Conservation (phyloP, 1,140 invertebrate species). For the Triops longicaudatus region DNA sequence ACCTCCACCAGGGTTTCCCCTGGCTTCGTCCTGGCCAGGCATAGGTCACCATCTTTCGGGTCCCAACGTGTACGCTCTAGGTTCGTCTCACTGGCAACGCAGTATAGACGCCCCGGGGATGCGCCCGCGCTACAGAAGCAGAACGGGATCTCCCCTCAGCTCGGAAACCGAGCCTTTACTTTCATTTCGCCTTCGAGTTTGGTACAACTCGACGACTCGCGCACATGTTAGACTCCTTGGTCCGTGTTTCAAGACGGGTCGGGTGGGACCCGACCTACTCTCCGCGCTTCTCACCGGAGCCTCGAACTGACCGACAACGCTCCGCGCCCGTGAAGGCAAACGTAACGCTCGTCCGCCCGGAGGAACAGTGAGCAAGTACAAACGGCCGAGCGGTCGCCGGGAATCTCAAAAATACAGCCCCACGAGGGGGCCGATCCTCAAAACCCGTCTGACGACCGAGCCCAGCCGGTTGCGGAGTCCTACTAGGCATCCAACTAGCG, state of each 20-base stretch:
- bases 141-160: slow-evolving; percentile 42
- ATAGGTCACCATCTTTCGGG: slow-evolving; percentile 53
- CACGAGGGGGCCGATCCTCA: neutral
- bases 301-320: neutral
- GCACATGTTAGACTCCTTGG: slow-evolving; percentile 79
- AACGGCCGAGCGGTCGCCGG: neutral
- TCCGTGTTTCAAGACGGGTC: slow-evolving; percentile 91
- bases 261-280: slow-evolving; percentile 41
- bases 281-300: slow-evolving; percentile 2
- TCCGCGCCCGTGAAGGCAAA: neutral
- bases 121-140: neutral
- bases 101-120: too few species aligned
- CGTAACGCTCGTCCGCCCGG: neutral
- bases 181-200: slow-evolving; percentile 57
- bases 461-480: slow-evolving; percentile 23
- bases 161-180: slow-evolving; percentile 36
- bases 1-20: slow-evolving; percentile 56
- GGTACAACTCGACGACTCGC: slow-evolving; percentile 59
- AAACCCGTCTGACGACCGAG: slow-evolving; percentile 4
- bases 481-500: slow-evolving; percentile 23
- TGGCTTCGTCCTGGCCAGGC: slow-evolving; percentile 46
- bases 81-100: neutral
- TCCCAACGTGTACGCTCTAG: slow-evolving; percentile 31
- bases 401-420: neutral
- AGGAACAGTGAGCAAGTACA: neutral